phyloP scores from a whole-genome alignment of 1,140 invertebrate genomes.

The Drosophila suzukii region DNA sequence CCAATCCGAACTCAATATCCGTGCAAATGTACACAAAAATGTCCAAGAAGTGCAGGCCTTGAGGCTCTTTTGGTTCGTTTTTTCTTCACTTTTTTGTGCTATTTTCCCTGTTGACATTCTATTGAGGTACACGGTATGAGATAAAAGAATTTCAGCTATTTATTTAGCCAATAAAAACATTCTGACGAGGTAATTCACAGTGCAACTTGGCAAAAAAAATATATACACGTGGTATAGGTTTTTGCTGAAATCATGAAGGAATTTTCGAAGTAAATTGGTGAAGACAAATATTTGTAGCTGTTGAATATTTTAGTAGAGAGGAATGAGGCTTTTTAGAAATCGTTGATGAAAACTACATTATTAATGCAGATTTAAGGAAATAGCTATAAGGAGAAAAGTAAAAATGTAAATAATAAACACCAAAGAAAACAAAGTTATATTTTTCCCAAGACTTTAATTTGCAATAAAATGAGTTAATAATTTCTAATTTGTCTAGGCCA shows the following conservation, averaged over 20 bases:
- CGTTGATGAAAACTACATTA: too few relatives aligned
- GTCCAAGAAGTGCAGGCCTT: constrained; percentile 49
- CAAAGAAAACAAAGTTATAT: too few relatives aligned
- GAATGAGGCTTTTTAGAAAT: too few relatives aligned
- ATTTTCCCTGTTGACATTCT: constrained; percentile 11
- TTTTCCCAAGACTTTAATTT: background rate
- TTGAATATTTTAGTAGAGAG: background rate
- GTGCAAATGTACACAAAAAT: constrained; percentile 44
- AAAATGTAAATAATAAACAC: too few relatives aligned
- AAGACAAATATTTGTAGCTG: background rate
- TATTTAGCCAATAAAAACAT: constrained; percentile 37
- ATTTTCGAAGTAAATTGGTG: background rate
- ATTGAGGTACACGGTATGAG: constrained; percentile 7
- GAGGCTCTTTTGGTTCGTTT: constrained; percentile 17
- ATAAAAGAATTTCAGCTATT: constrained; percentile 35
- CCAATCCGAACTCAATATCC: constrained; percentile 43
- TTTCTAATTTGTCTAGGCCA: background rate
- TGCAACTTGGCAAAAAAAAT: background rate
- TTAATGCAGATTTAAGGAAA: too few relatives aligned
- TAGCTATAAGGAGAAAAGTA: background rate
- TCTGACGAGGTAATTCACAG: constrained; percentile 27
- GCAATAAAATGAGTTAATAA: background rate
- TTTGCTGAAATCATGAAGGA: background rate
- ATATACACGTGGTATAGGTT: background rate
- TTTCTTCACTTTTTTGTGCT: background rate